phyloP scores from a whole-genome alignment of 2,888 invertebrate species.

The Meiosimyza decipiens region DNA sequence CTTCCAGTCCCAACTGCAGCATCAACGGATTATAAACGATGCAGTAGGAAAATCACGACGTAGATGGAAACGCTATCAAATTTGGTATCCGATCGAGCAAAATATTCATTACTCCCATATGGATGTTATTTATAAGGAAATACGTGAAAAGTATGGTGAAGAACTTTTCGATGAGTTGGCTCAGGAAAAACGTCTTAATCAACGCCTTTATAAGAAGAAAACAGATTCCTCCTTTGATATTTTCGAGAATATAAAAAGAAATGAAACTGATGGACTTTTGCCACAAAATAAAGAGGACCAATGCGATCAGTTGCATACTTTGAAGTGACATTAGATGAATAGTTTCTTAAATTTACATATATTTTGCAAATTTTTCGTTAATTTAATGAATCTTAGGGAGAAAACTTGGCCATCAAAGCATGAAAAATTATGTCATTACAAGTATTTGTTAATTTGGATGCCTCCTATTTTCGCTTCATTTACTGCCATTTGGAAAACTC shows the following conservation, averaged over 20 bases:
- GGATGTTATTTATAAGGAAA: constrained; percentile 42
- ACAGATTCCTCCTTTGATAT: constrained; percentile 25
- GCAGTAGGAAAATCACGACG: constrained; percentile 40
- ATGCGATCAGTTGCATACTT: constrained; percentile 24
- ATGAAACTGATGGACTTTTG: constrained; percentile 37
- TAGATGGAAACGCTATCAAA: constrained; percentile 40
- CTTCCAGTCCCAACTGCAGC: constrained; percentile 41
- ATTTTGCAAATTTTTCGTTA: too few species aligned
- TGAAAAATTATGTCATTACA: too few species aligned
- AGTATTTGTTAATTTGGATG: too few species aligned
- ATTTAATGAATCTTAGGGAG: too few species aligned
- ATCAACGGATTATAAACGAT: constrained; percentile 39
- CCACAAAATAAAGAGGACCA: constrained; percentile 38
- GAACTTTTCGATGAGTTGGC: constrained; percentile 35
- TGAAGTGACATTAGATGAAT: neutral
- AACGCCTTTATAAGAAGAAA: constrained; percentile 29
- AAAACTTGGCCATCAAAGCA: too few species aligned
- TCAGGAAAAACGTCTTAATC: constrained; percentile 37
- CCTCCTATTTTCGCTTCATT: too few species aligned
- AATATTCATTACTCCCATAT: constrained; percentile 36
- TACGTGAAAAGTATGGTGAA: constrained; percentile 34
- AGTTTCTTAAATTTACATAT: too few species aligned
- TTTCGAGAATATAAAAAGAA: constrained; percentile 33
- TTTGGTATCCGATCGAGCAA: constrained; percentile 42
- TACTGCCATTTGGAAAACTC: too few species aligned